Evolutionary conservation across 2,888 invertebrate genomes (phyloP).

Genomic region (Clepsis dumicolana): DNA sequence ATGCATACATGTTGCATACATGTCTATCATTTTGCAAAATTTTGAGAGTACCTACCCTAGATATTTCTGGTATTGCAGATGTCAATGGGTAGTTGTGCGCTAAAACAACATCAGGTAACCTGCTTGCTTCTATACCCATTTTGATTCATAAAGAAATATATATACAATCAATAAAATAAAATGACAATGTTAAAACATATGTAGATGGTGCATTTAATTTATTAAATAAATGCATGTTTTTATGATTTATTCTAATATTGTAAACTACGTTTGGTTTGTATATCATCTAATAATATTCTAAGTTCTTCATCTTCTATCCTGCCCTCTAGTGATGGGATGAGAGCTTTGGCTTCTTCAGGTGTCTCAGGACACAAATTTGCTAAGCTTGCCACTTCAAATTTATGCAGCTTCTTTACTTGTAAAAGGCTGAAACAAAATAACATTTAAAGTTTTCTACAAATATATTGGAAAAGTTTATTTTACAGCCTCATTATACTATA

Average conservation of each 20-base stretch:
- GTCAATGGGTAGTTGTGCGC: no score
- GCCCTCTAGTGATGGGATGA: conserved; percentile 98
- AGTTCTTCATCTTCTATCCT: conserved; percentile 99
- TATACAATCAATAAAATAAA: no score
- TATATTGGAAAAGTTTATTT: no score
- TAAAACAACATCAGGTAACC: no score
- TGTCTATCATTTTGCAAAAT: no score
- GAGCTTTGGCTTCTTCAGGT: conserved; percentile 98
- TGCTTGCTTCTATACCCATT: background rate
- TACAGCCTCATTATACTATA: no score
- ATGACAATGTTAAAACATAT: background rate
- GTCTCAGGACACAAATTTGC: conserved; percentile 99
- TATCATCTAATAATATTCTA: conserved; percentile 98
- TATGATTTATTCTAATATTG: conserved; percentile 89
- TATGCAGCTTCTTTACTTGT: conserved; percentile 97
- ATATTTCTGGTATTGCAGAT: no score
- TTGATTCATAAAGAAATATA: no score
- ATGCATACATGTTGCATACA: no score
- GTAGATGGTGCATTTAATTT: background rate
- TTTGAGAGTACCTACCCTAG: no score
- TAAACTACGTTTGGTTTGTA: conserved; percentile 98
- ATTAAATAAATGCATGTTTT: conserved; percentile 2
- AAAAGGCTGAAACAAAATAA: conserved; percentile 87
- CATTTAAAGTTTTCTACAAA: background rate
- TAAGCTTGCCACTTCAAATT: conserved; percentile 98